These are phyloP conservation scores for Aphidius ervi DNA, from an alignment of 1,140 invertebrate genomes.

Conservation along the genomic window DNA sequence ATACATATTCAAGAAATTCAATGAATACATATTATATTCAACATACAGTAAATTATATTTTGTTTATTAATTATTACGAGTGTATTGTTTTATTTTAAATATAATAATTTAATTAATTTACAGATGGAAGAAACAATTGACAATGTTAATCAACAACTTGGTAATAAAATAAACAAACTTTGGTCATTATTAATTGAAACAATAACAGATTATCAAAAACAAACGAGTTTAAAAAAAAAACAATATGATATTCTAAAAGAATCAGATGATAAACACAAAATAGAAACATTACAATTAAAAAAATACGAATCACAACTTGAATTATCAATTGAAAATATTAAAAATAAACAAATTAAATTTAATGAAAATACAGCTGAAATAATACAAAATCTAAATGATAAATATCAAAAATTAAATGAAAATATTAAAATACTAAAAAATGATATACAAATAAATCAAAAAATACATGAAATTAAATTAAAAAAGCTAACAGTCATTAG, in stretches of 20 bases:
- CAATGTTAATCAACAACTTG: slow-evolving; percentile 16
- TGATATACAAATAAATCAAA: slow-evolving; percentile 32
- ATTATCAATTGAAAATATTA: slow-evolving; percentile 33
- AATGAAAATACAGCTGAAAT: slow-evolving; percentile 28
- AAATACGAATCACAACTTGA: slow-evolving; percentile 33
- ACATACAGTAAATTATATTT: slow-evolving; percentile 34
- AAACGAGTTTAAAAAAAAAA: slow-evolving; percentile 38
- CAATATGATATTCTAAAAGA: slow-evolving; percentile 48
- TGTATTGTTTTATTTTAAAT: neutral
- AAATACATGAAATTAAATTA: slow-evolving; percentile 34
- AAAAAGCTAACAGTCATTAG: slow-evolving; percentile 40
- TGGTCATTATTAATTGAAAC: slow-evolving; percentile 34
- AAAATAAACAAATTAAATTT: slow-evolving; percentile 29
- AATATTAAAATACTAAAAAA: slow-evolving; percentile 33
- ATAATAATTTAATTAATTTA: slow-evolving; percentile 5
- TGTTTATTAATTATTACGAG: neutral
- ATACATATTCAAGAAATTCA: slow-evolving; percentile 37
- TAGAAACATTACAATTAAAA: slow-evolving; percentile 33
- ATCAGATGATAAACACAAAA: slow-evolving; percentile 36
- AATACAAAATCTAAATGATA: slow-evolving; percentile 31
- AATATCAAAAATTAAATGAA: slow-evolving; percentile 30
- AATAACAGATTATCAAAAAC: slow-evolving; percentile 38
- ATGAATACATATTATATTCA: slow-evolving; percentile 36
- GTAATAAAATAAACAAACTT: slow-evolving; percentile 31
- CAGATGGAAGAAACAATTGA: slow-evolving; percentile 35